phyloP scores from a whole-genome alignment of 2,113 vertebrate genomes.

The Tor tambroides region DNA sequence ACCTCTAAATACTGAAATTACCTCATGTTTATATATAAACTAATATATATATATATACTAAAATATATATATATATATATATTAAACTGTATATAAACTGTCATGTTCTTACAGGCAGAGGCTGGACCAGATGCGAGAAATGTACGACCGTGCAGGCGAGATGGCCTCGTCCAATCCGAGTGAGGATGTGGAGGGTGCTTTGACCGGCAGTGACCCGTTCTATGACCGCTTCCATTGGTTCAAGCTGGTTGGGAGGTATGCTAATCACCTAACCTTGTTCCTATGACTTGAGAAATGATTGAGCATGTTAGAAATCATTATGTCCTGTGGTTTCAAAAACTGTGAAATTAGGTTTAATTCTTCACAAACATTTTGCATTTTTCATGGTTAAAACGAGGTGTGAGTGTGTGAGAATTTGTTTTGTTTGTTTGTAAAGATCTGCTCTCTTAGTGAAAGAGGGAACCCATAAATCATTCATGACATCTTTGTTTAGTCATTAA shows the following conservation, averaged over 20 bases:
- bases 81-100: too few relatives aligned
- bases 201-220: conserved; percentile 95
- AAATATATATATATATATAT: too few relatives aligned
- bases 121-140: conserved; percentile 95
- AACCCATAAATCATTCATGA: neutral
- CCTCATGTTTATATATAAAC: neutral
- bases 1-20: neutral
- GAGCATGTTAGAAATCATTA: neutral
- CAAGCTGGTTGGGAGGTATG: conserved; percentile 96
- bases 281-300: neutral
- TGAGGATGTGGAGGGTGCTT: conserved; percentile 83
- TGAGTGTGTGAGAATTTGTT: neutral
- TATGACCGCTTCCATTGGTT: conserved; percentile 99
- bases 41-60: too few relatives aligned
- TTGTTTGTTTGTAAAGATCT: neutral
- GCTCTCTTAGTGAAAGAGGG: neutral
- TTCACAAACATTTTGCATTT: neutral
- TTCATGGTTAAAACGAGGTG: neutral
- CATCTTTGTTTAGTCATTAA: conserved; percentile 1
- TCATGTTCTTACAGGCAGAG: conserved; percentile 79
- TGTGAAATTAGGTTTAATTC: neutral
- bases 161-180: conserved; percentile 81
- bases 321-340: neutral
- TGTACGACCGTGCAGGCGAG: conserved; percentile 97
- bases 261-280: neutral